Evolutionary conservation across 2,797 vertebrate species (phyloP).

Genomic region (Chromobotia macracanthus): DNA sequence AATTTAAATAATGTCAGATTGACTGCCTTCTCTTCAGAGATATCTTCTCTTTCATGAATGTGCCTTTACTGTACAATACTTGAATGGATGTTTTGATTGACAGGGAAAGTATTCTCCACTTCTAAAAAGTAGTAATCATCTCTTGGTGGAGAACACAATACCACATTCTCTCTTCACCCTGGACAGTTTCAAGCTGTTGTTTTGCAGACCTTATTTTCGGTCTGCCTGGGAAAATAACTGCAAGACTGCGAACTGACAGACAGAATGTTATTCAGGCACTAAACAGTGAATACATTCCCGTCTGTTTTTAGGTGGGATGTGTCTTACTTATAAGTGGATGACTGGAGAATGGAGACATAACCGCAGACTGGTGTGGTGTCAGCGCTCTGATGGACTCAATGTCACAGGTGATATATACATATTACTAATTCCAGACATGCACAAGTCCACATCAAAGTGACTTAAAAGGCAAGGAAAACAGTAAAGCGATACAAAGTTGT

Average conservation of each 20-base stretch:
- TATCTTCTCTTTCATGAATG: neutral
- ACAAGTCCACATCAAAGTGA: neutral
- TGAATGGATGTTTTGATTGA: neutral
- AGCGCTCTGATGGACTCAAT: conserved; percentile 84
- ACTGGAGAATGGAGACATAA: conserved; percentile 81
- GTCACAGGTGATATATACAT: conserved; percentile 77
- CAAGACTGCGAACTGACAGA: conserved; percentile 11
- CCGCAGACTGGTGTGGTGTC: conserved; percentile 82
- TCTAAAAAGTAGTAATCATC: neutral
- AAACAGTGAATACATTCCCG: neutral
- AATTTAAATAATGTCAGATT: neutral
- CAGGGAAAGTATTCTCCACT: neutral
- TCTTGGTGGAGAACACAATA: neutral
- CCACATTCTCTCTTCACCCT: neutral
- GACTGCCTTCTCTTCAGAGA: neutral
- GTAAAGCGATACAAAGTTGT: too few relatives aligned
- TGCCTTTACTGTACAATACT: neutral
- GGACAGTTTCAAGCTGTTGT: neutral
- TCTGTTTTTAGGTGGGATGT: conserved; percentile 78
- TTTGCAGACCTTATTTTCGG: conserved; percentile 13
- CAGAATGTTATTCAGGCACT: neutral
- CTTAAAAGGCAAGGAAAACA: too few relatives aligned
- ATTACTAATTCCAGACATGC: neutral
- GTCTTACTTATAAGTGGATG: conserved; percentile 83
- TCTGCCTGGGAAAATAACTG: conserved; percentile 17